Evolutionary conservation across 2,797 vertebrate genomes (phyloP), one percentile per base, ranked within the genome.

Genomic region (Champsocephalus gunnari): DNA sequence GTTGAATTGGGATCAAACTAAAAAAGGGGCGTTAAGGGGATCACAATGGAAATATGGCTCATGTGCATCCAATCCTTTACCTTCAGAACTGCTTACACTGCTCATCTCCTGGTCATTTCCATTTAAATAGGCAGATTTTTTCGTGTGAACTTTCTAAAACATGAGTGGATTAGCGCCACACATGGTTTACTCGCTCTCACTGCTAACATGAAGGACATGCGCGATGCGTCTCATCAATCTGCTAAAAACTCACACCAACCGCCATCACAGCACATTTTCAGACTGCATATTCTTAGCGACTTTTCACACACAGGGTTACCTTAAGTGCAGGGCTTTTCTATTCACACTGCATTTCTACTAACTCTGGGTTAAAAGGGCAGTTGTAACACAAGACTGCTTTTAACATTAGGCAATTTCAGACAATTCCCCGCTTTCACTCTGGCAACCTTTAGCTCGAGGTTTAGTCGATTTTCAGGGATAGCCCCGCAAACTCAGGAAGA

Each of bases 71-170:
- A 84, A 81, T 91, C 82, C 72, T 77, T 90, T 82, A 86, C 86
- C 87, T 69, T 59, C 54, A 81, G 70, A 87, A 81, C 71, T 81
- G 78, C 82, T 75, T 82, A 73, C 48, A 17, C 56, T 5, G 54
- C 82, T 83, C 67, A 72, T 86, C 75, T 62, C 28, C 55, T 21
- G 79, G 86, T 87, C 64, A 91, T 92, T 92, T 91, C 85, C 86
- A 87, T 90, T 90, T 91, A 87, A 88, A 90, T 91, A 71, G 81
- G 61, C 72, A 54, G 47, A 71, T 44, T 62, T 79, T 82, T 78
- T 56, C 45, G 58, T 49, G 80, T 56, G 66, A 89, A 88, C 78
- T 79, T 71, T 82, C 48, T 6, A 58, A 72, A 66, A 79, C 75
- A 69, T 16, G 54, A 84, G 73, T 86, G 77, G 70, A 85, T 85